A percentile compares a stretch with the other conserved stretches of the same genome.
These are phyloP conservation scores for Torymus aiolomorphi DNA, from an alignment of 2,888 invertebrate genomes.

Conservation along the genomic window DNA sequence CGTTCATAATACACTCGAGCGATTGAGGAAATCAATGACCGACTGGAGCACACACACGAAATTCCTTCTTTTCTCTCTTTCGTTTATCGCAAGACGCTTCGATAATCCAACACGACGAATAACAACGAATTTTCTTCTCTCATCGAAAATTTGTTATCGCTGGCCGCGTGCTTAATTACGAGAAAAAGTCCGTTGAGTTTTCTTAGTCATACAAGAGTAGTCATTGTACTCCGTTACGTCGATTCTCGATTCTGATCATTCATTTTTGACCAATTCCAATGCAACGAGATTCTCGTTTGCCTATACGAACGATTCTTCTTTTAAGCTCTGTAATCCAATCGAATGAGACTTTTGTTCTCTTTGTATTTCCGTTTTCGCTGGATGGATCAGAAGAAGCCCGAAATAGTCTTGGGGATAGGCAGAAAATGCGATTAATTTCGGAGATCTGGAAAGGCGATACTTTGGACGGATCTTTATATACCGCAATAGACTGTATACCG, in stretches of 20 bases:
- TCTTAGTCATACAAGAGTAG: neutral
- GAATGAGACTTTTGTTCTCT: neutral
- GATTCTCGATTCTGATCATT: too few species aligned
- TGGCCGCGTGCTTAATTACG: neutral
- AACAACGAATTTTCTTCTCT: slow-evolving; percentile 30
- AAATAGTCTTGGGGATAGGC: neutral
- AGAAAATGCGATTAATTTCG: slow-evolving; percentile 8
- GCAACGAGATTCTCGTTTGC: too few species aligned
- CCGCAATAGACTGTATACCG: too few species aligned
- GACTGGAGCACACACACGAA: slow-evolving; percentile 14
- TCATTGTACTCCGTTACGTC: too few species aligned
- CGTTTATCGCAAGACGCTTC: slow-evolving; percentile 59
- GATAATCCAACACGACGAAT: slow-evolving; percentile 53
- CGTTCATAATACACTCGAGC: neutral
- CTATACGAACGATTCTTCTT: too few species aligned
- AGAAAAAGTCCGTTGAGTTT: neutral
- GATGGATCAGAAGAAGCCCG: slow-evolving; percentile 1
- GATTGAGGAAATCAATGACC: slow-evolving; percentile 24
- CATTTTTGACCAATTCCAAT: too few species aligned
- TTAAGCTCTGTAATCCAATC: too few species aligned
- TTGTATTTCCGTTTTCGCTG: neutral
- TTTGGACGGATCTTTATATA: too few species aligned
- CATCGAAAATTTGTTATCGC: slow-evolving; percentile 24
- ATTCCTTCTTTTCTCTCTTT: slow-evolving; percentile 30
- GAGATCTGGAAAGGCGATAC: neutral